These are phyloP conservation scores for Arion vulgaris DNA, from an alignment of 1,140 invertebrate genomes.

Conservation along the genomic window DNA sequence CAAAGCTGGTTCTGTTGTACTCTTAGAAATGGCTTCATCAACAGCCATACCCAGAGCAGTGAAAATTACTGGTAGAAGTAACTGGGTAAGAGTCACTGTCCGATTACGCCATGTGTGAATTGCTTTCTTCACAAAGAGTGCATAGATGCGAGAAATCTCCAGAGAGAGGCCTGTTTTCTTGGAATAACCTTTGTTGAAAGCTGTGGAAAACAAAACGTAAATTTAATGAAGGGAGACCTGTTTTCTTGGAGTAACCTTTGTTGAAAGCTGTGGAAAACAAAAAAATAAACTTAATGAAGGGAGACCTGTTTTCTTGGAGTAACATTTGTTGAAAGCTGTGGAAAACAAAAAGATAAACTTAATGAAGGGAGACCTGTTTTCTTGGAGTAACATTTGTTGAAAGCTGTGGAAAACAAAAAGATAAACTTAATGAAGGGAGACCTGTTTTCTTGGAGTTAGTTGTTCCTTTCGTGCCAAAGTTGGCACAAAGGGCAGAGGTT, in stretches of 20 bases:
- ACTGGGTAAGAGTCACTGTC: conserved; percentile 62
- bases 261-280: conserved; percentile 37
- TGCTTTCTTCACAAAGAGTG: conserved; percentile 69
- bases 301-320: conserved; percentile 27
- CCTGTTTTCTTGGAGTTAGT: too few relatives aligned
- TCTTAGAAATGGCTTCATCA: conserved; percentile 62
- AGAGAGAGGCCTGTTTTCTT: conserved; percentile 27
- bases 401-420: conserved; percentile 31
- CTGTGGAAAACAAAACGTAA: conserved; percentile 26
- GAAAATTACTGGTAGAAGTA: conserved; percentile 68
- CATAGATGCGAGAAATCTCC: conserved; percentile 49
- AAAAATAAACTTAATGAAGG: too few relatives aligned
- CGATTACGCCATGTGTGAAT: conserved; percentile 68
- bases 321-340: conserved; percentile 46
- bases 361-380: neutral
- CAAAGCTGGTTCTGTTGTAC: conserved; percentile 60
- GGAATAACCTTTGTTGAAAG: conserved; percentile 42
- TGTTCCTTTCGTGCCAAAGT: too few relatives aligned
- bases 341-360: neutral
- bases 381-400: conserved; percentile 42
- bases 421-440: too few relatives aligned
- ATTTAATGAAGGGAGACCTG: neutral
- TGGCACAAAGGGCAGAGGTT: too few relatives aligned
- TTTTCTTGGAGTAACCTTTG: conserved; percentile 39
- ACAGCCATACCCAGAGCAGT: conserved; percentile 67